Conservation (phyloP, 2,797 vertebrate genomes). For the Rhinogobio ventralis region DNA sequence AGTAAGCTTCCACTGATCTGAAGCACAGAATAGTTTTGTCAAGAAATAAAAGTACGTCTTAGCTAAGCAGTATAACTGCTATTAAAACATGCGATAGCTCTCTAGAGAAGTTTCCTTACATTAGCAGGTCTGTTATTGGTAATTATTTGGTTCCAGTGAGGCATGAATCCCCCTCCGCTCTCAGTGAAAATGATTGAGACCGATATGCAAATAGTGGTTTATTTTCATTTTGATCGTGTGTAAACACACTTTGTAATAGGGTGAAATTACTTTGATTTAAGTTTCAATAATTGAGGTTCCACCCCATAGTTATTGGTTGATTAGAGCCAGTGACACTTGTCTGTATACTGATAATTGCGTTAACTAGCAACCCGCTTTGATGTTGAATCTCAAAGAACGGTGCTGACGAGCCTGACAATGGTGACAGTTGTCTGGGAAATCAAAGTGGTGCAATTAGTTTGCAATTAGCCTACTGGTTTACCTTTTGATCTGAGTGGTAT, state of each 20-base stretch:
- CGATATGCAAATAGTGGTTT: not conserved
- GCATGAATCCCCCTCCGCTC: conserved; percentile 17
- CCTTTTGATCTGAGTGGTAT: conserved; percentile 15
- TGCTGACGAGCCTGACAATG: conserved; percentile 31
- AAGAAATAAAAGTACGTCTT: conserved; percentile 44
- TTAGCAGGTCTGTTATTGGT: conserved; percentile 41
- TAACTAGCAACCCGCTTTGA: conserved; percentile 35
- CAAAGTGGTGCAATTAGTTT: conserved; percentile 37
- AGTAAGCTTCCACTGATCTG: conserved; percentile 35
- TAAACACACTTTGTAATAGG: conserved; percentile 20
- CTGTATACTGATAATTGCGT: conserved; percentile 40
- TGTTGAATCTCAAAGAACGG: conserved; percentile 36
- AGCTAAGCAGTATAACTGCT: conserved; percentile 45
- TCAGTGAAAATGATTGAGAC: not conserved
- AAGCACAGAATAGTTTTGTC: conserved; percentile 45
- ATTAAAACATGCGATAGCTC: conserved; percentile 21
- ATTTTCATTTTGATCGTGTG: conserved; percentile 35
- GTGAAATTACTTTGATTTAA: conserved; percentile 21
- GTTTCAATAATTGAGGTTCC: conserved; percentile 17
- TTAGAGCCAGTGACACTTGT: conserved; percentile 29
- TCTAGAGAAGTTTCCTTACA: conserved; percentile 40
- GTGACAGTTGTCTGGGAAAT: conserved; percentile 27
- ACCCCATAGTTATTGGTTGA: conserved; percentile 39
- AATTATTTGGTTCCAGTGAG: conserved; percentile 53
- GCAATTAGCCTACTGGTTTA: conserved; percentile 37